phyloP scores from a whole-genome alignment of 1,140 invertebrate genomes.

The Glossosoma conforme region DNA sequence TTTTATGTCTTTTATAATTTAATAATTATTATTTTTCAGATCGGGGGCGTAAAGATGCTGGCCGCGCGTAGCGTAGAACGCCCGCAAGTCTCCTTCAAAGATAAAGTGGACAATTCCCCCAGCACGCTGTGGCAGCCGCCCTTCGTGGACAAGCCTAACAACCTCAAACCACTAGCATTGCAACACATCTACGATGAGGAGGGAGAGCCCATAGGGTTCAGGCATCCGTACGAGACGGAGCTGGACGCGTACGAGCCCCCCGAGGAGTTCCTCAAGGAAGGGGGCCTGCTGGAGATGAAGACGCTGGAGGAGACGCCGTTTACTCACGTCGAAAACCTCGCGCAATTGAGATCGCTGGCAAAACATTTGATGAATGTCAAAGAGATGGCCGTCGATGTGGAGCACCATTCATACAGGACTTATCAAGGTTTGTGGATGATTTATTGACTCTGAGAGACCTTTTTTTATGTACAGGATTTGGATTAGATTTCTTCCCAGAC shows the following conservation, averaged over 20 bases:
- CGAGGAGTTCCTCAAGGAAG: constrained; percentile 46
- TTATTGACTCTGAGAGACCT: neutral
- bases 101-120: constrained; percentile 73
- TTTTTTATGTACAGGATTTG: too few relatives aligned
- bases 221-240: constrained; percentile 89
- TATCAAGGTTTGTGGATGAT: constrained; percentile 37
- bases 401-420: constrained; percentile 41
- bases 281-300: constrained; percentile 43
- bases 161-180: constrained; percentile 72
- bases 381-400: constrained; percentile 45
- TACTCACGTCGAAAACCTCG: constrained; percentile 61
- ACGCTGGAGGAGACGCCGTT: constrained; percentile 61
- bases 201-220: constrained; percentile 51
- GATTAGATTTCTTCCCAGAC: too few relatives aligned
- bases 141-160: constrained; percentile 85
- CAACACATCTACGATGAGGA: constrained; percentile 61
- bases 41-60: constrained; percentile 56
- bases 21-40: constrained; percentile 29
- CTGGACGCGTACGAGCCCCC: constrained; percentile 63
- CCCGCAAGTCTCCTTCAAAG: constrained; percentile 81
- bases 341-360: constrained; percentile 62
- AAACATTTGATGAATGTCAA: constrained; percentile 59
- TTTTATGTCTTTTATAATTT: neutral
- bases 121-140: constrained; percentile 73
- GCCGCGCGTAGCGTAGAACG: constrained; percentile 71